Percentiles rank a stretch among this genome's conserved stretches.
Evolutionary conservation across 2,888 invertebrate species (phyloP).

Genomic region (Agriopis leucophaearia): DNA sequence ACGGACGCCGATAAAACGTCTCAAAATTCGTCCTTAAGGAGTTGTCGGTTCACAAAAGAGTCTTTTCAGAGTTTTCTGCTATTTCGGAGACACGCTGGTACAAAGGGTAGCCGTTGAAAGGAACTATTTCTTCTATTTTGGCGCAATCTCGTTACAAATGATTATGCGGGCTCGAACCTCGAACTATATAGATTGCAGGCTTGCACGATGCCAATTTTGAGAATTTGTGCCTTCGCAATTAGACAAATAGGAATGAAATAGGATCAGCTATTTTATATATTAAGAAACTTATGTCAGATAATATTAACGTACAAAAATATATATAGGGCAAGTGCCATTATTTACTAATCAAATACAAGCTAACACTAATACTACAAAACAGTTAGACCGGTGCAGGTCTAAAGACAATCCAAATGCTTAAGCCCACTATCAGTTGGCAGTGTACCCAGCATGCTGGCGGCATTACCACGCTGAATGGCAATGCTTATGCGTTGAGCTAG

Average conservation of each 20-base stretch:
- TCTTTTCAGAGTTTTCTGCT: conserved; percentile 48
- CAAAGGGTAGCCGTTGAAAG: conserved; percentile 55
- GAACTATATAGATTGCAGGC: conserved; percentile 18
- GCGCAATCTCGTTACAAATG: conserved; percentile 45
- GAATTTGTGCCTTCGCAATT: neutral
- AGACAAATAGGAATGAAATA: neutral
- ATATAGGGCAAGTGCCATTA: too few species aligned
- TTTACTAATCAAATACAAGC: too few species aligned
- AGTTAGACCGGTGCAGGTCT: too few species aligned
- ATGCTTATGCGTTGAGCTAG: too few species aligned
- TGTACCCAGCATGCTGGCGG: too few species aligned
- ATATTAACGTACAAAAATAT: too few species aligned
- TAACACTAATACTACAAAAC: too few species aligned
- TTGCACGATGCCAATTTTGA: conserved; percentile 11
- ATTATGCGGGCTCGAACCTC: conserved; percentile 47
- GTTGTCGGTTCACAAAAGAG: conserved; percentile 54
- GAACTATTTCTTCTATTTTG: conserved; percentile 47
- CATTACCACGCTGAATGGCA: too few species aligned
- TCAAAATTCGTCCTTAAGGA: conserved; percentile 49
- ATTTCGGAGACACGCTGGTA: conserved; percentile 50
- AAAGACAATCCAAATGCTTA: too few species aligned
- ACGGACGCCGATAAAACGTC: conserved; percentile 47
- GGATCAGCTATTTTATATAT: too few species aligned
- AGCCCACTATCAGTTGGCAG: too few species aligned
- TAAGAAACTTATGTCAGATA: too few species aligned